phyloP scores from a whole-genome alignment of 2,888 invertebrate genomes.

The Pterostichus madidus region DNA sequence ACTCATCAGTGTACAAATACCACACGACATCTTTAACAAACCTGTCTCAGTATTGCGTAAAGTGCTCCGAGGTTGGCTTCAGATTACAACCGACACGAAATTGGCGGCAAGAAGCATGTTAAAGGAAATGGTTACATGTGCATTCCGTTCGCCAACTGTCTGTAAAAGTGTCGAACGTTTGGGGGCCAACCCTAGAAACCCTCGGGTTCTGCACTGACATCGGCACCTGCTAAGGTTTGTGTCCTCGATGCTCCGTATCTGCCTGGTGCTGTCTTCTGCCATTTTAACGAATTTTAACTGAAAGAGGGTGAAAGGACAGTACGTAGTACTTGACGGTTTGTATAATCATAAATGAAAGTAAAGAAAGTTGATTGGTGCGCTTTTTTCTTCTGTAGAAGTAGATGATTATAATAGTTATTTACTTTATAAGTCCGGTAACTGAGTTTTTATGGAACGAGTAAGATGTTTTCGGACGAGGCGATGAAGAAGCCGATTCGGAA shows the following conservation, averaged over 20 bases:
- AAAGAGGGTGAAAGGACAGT: not conserved
- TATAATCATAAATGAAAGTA: no score
- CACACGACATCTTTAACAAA: constrained; percentile 23
- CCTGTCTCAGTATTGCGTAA: not conserved
- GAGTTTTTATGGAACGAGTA: no score
- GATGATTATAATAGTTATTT: no score
- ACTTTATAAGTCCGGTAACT: no score
- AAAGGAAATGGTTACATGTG: constrained; percentile 52
- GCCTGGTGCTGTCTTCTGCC: not conserved
- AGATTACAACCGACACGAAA: constrained; percentile 31
- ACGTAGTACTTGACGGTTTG: no score
- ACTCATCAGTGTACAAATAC: constrained; percentile 26
- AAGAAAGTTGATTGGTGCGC: no score
- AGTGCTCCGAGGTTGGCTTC: not conserved
- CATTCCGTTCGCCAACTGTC: constrained; percentile 38
- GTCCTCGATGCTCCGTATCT: not conserved
- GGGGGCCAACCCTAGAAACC: not conserved
- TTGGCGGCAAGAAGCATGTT: constrained; percentile 31
- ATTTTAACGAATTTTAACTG: constrained; percentile 18
- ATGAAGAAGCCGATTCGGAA: no score
- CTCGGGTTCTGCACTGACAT: not conserved
- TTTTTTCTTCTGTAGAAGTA: no score
- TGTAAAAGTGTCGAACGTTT: constrained; percentile 18
- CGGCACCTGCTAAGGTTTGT: constrained; percentile 18
- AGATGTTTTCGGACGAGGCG: no score